A percentile compares a stretch with the other conserved stretches of the same genome.
Conservation (phyloP, 2,888 invertebrate genomes). For the Aquatica leii region DNA sequence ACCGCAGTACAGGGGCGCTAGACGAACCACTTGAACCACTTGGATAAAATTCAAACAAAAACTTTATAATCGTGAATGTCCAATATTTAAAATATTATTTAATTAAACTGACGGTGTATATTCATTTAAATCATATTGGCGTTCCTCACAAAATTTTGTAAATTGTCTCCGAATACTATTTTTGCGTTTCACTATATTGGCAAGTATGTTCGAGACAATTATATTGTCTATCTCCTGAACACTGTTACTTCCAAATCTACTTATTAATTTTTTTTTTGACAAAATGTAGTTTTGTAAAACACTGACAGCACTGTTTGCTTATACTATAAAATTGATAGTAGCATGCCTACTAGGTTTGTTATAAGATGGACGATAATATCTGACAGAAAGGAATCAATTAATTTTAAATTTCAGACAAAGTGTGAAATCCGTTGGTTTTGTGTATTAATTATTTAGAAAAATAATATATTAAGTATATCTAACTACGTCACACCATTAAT, state of each 20-base stretch:
- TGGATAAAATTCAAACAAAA: no score
- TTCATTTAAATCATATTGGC: conserved; percentile 11
- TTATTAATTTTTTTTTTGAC: neutral
- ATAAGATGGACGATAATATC: neutral
- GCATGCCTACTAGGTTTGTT: neutral
- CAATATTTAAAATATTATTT: conserved; percentile 30
- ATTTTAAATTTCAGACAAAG: neutral
- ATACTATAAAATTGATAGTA: neutral
- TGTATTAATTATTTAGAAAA: neutral
- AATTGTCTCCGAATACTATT: conserved; percentile 31
- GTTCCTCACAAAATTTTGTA: conserved; percentile 18
- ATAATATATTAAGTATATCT: neutral
- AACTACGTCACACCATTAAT: no score
- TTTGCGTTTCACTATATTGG: conserved; percentile 23
- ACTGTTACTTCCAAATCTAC: neutral
- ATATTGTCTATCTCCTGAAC: neutral
- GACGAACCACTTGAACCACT: no score
- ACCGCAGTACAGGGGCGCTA: no score
- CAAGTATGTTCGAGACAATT: conserved; percentile 3
- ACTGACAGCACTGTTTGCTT: neutral
- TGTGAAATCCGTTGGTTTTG: neutral
- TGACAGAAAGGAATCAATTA: neutral
- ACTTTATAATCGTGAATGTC: conserved; percentile 38
- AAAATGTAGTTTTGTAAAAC: no score
- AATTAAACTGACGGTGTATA: conserved; percentile 15